Conservation (phyloP, 2,797 vertebrate species). For the Echiichthys vipera region DNA sequence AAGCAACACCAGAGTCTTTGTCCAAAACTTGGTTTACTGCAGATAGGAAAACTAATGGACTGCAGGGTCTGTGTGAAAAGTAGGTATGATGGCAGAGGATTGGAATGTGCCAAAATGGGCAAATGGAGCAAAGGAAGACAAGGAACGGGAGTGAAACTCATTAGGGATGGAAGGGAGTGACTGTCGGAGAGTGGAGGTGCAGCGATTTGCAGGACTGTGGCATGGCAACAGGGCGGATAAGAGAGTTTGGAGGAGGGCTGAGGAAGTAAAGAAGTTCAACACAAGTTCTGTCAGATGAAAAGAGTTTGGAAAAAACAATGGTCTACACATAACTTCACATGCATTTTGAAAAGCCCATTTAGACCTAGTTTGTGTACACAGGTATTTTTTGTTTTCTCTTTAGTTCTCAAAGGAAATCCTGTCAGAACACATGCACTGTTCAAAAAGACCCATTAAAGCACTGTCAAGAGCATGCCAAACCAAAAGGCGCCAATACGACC, state of each 20-base stretch:
- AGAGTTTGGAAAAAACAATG: not conserved
- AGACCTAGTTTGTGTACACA: too few species aligned
- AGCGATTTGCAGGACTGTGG: not conserved
- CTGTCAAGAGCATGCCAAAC: too few species aligned
- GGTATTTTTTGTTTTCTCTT: too few species aligned
- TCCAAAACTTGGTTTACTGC: conserved; percentile 64
- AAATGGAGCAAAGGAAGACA: conserved; percentile 54
- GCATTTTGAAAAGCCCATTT: not conserved
- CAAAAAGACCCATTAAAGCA: too few species aligned
- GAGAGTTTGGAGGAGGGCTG: not conserved
- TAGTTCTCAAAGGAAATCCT: too few species aligned
- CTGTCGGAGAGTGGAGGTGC: conserved; percentile 24
- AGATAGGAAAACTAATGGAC: conserved; percentile 48
- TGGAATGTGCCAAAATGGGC: conserved; percentile 80
- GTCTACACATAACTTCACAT: not conserved
- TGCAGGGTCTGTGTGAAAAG: conserved; percentile 61
- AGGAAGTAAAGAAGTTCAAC: not conserved
- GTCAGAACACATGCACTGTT: too few species aligned
- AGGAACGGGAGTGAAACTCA: conserved; percentile 38
- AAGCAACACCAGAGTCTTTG: conserved; percentile 72
- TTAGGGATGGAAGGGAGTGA: conserved; percentile 46
- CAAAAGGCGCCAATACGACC: too few species aligned
- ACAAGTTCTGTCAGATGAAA: conserved; percentile 2
- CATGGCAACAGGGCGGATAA: conserved; percentile 10
- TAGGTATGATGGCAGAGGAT: conserved; percentile 83